These are phyloP conservation scores for Capreolus pygargus DNA, from an alignment of 2,113 vertebrate species.

Conservation along the genomic window DNA sequence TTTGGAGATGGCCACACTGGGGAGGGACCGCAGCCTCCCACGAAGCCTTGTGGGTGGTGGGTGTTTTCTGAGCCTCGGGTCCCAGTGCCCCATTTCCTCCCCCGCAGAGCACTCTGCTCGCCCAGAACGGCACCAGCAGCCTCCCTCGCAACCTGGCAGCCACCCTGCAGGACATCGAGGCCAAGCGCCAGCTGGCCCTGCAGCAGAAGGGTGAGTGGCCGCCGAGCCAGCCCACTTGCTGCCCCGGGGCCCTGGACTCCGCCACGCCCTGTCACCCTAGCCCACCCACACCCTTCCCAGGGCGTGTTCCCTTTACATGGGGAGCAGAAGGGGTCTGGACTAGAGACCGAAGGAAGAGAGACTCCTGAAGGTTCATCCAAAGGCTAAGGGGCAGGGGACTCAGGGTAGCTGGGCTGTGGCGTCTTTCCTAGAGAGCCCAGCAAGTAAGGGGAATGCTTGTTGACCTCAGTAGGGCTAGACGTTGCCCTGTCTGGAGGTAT, in stretches of 20 bases:
- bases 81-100: fast-evolving
- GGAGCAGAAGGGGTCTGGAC: background rate
- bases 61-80: background rate
- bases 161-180: conserved; percentile 89
- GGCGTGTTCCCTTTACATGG: background rate
- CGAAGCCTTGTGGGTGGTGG: background rate
- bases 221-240: fast-evolving
- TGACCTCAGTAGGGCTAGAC: background rate
- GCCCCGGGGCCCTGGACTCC: background rate
- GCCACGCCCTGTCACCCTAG: no score
- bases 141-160: conserved; percentile 90
- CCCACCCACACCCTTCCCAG: background rate
- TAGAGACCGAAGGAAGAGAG: background rate
- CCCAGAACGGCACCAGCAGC: conserved; percentile 85
- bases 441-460: background rate
- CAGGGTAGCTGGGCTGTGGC: background rate
- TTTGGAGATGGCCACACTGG: background rate
- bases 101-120: conserved; percentile 83
- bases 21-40: background rate
- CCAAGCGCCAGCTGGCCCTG: conserved; percentile 87
- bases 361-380: background rate
- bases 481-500: background rate
- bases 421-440: background rate
- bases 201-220: conserved; percentile 90
- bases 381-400: background rate